Evolutionary conservation across 2,888 invertebrate species (phyloP), one percentile per base, ranked within the genome.

Genomic region (Xylophagus ater): DNA sequence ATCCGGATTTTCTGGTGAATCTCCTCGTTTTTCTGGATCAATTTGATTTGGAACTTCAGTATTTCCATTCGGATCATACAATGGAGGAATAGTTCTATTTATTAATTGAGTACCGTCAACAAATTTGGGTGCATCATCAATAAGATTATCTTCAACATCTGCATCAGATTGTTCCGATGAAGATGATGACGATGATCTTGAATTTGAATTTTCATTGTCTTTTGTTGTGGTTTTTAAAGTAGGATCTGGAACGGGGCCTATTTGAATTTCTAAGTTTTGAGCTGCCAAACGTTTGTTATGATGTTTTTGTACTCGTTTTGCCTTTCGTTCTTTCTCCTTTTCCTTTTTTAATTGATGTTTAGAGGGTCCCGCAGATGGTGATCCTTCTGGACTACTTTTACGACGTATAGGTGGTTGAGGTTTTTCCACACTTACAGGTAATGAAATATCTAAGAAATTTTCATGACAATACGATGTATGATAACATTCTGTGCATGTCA

Each of bases 401-500:
- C 74, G 70, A 4, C 74, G 59, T 4, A 78, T 65, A 0, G 83
- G 81, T 2, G 81, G 81, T 49, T 81, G 76, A 8, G 79, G 80
- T 37, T 83, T 77, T 48, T 79, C 79, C 3, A 76, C 72, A 33
- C 77, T 77, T 14, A 96, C 83, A 0, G 96, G 93, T 44, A 98
- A 71, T 43, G 94, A 94, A 48, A 98, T 73, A 65, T 98, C 97
- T 38, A 96, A 71, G 65, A 98, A 97, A 54, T 84, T 83, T 62
- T 97, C 97, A 37, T 83, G 82, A 10, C 87, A 74, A 54, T 86
- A 82, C 0, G 92, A 92, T 9, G 82, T 78, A 65, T 88, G 79
- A 44, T 77, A 72, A 58, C 97, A 97, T 45, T 87, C 86, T 53
- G 87, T 81, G 60, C 96, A 97, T 42, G 85, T 79, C 25, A 89